Evolutionary conservation across 2,888 invertebrate genomes (phyloP), one percentile per base, ranked within the genome.

Genomic region (Artemia sinica): DNA sequence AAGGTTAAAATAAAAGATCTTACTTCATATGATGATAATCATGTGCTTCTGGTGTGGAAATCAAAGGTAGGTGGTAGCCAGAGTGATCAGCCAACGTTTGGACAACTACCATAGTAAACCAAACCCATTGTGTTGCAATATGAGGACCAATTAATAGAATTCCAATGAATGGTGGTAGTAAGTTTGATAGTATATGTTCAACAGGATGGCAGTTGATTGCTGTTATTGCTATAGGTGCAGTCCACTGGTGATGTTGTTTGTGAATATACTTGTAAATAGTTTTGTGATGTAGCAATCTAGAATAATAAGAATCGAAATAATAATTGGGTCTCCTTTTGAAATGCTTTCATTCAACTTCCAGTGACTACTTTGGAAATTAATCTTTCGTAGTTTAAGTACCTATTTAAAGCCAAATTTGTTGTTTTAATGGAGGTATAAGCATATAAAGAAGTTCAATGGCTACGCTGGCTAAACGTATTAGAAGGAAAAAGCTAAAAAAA

Each of bases 181-280:
- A 76, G 78, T 90, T 90, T 66, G 88, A 87, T 72, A 89, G 81
- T 69, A 88, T 79, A 77, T 90, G 88, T 72, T 81, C 81, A 65
- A 88, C 76, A 0, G 90, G 89, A 78, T 90, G 88, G 73, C 87
- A 86, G 77, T 90, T 90, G 65, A 89, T 80, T 13, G 88, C 85
- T 0, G 88, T 86, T 6, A 89, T 84, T n/a, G 89, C 87, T 68
- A 91, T 85, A 0, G 91, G 90, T 0, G 90, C 86, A 2, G 87
- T 88, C 90, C 90, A 91, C 77, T 91, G 89, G 74, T 91, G 91
- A 77, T 91, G 91, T 74, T 85, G 83, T 77, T 91, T 91, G 78
- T 91, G 91, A 73, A 91, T 86, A 75, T 84, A 82, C 75, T 86
- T 88, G 79, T 91, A 91, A 68, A 91, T 78, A 72, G 81, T 79